phyloP scores from a whole-genome alignment of 2,888 invertebrate species.

The Mycalesis mineus region DNA sequence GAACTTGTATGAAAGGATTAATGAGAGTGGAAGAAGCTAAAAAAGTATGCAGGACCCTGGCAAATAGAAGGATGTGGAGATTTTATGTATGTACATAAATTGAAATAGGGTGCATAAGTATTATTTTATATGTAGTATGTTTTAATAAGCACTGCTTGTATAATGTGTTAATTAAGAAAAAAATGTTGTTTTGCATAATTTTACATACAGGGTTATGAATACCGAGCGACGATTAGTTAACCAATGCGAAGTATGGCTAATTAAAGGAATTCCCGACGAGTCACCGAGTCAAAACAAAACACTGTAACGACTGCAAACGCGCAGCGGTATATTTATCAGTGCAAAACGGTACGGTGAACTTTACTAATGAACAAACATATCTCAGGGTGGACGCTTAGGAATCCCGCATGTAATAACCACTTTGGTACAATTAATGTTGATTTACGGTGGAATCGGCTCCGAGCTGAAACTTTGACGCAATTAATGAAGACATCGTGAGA shows the following conservation, averaged over 20 bases:
- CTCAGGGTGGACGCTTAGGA: conserved; percentile 4
- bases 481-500: conserved; percentile 26
- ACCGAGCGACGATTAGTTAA: neutral
- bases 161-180: too few species aligned
- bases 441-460: conserved; percentile 13
- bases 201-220: too few species aligned
- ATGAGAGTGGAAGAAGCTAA: too few species aligned
- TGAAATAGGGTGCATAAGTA: too few species aligned
- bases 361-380: conserved; percentile 23
- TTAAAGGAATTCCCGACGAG: neutral
- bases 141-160: too few species aligned
- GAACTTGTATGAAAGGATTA: too few species aligned
- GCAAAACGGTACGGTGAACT: conserved; percentile 16
- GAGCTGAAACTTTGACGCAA: conserved; percentile 22
- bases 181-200: too few species aligned
- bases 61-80: too few species aligned
- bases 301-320: neutral
- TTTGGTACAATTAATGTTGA: conserved; percentile 15
- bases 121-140: too few species aligned
- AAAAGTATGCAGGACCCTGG: too few species aligned
- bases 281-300: conserved; percentile 5
- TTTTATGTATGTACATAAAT: too few species aligned
- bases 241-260: neutral
- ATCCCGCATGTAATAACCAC: conserved; percentile 20
- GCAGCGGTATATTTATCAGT: conserved; percentile 17